phyloP scores from a whole-genome alignment of 2,888 invertebrate species.

The Danaus chrysippus region DNA sequence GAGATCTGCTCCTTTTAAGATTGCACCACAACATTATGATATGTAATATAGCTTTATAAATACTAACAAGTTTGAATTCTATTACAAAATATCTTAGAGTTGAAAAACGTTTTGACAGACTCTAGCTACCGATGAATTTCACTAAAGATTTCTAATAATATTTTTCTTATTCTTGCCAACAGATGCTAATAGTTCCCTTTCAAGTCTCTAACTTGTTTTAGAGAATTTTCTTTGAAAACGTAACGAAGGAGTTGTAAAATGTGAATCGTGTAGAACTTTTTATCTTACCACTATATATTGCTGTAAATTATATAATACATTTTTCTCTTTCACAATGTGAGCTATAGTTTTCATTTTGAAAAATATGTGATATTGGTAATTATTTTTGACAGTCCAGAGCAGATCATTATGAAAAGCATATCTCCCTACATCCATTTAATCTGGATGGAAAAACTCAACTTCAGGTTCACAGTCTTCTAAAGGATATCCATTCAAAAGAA shows the following conservation, averaged over 20 bases:
- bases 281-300: neutral
- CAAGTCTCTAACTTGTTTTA: slow-evolving; percentile 5
- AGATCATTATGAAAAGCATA: neutral
- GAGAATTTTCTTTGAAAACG: slow-evolving; percentile 5
- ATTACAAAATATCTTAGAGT: neutral
- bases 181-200: slow-evolving; percentile 7
- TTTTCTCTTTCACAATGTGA: too few relatives aligned
- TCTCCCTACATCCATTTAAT: neutral
- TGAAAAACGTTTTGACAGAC: neutral
- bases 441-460: slow-evolving; percentile 2
- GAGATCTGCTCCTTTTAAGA: too few relatives aligned
- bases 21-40: too few relatives aligned
- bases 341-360: too few relatives aligned
- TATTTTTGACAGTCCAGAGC: too few relatives aligned
- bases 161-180: slow-evolving; percentile 1
- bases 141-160: neutral
- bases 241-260: slow-evolving; percentile 3
- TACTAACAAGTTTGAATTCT: too few relatives aligned
- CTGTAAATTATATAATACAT: neutral
- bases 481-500: neutral
- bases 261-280: slow-evolving; percentile 4
- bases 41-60: too few relatives aligned
- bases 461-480: slow-evolving; percentile 3
- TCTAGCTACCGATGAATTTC: too few relatives aligned
- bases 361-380: too few relatives aligned